These are phyloP conservation scores for Psammodynastes pulverulentus DNA, from an alignment of 2,113 vertebrate species.

Conservation along the genomic window DNA sequence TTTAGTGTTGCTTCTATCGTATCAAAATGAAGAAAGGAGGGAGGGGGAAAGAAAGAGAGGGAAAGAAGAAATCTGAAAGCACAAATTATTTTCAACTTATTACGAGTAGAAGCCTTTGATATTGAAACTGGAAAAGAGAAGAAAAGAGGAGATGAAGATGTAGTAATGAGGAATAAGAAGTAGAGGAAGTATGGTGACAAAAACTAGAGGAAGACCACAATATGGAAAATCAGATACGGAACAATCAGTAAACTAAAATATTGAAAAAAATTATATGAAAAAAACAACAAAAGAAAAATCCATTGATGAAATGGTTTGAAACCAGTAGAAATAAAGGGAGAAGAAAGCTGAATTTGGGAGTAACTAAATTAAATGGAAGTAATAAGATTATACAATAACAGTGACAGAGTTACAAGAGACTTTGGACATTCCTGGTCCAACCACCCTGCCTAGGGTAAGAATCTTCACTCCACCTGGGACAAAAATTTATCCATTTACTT, in stretches of 20 bases:
- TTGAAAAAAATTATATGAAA: neutral
- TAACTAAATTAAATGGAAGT: neutral
- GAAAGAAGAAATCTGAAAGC: slow-evolving; percentile 8
- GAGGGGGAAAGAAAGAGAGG: neutral
- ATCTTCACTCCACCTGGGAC: neutral
- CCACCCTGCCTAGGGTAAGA: neutral
- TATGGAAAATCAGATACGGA: neutral
- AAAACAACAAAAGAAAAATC: neutral
- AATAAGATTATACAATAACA: neutral
- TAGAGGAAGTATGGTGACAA: neutral
- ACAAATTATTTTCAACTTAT: neutral
- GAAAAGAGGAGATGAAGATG: neutral
- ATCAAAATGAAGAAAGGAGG: neutral
- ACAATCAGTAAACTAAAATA: neutral
- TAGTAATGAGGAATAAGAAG: neutral
- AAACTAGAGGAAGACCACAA: neutral
- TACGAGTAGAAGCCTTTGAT: neutral
- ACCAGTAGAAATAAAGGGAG: neutral
- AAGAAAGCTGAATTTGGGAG: neutral
- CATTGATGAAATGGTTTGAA: neutral
- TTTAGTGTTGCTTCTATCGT: slow-evolving; percentile 34
- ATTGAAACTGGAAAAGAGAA: neutral
- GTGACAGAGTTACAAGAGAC: neutral
- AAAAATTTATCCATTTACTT: neutral
- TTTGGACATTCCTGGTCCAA: neutral